Evolutionary conservation across 2,888 invertebrate species (phyloP).

Genomic region (Lycia hirtaria): DNA sequence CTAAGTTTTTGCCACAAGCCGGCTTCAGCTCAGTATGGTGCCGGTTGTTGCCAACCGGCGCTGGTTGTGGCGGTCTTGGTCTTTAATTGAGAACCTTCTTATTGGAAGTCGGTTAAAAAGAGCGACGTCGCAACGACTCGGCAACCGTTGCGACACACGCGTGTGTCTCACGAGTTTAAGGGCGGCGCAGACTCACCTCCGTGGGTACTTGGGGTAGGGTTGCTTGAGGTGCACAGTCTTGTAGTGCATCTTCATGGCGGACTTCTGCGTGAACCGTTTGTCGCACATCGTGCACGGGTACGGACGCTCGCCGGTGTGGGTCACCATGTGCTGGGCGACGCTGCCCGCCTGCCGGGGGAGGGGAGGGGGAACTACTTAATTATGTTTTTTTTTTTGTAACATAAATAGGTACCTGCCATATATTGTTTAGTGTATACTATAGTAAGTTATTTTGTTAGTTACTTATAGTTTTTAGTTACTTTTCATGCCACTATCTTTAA

Average conservation of each 20-base stretch:
- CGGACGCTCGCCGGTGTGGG: constrained; percentile 62
- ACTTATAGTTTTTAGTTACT: too few relatives aligned
- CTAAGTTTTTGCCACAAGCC: too few relatives aligned
- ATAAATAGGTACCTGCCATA: neutral
- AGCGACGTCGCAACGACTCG: too few relatives aligned
- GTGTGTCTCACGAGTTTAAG: too few relatives aligned
- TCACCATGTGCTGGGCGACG: constrained; percentile 68
- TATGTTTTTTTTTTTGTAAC: neutral
- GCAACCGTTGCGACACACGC: too few relatives aligned
- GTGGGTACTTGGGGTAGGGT: constrained; percentile 74
- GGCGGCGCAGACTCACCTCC: constrained; percentile 66
- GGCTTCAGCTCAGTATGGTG: too few relatives aligned
- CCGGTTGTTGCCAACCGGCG: too few relatives aligned
- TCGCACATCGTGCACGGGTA: constrained; percentile 66
- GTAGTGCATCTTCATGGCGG: constrained; percentile 69
- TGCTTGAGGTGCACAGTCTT: constrained; percentile 71
- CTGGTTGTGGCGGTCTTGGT: neutral
- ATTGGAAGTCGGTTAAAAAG: too few relatives aligned
- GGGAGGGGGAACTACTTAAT: neutral
- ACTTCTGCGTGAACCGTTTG: constrained; percentile 71
- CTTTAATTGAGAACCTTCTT: too few relatives aligned
- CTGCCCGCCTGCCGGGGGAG: constrained; percentile 61
- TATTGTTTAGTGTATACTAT: neutral
- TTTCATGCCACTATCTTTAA: too few relatives aligned
- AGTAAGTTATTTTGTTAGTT: too few relatives aligned